Evolutionary conservation across 2,888 invertebrate species (phyloP).

Genomic region (Andrena dorsata): DNA sequence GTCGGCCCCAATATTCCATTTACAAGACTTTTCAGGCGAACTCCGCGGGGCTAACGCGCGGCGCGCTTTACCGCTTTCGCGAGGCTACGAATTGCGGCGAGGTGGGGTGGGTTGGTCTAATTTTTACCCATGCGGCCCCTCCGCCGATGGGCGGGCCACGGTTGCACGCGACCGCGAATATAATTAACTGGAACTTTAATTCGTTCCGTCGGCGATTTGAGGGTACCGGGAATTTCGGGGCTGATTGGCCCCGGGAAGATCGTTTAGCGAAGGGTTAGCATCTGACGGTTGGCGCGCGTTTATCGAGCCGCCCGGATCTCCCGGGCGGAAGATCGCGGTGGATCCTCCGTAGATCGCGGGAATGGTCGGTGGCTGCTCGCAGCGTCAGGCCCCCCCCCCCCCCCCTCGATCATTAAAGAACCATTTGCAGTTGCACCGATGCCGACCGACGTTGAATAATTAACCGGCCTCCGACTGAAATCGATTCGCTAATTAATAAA

Average conservation of each 20-base stretch:
- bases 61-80: background rate
- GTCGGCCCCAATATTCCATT: constrained; percentile 65
- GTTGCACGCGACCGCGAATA: constrained; percentile 51
- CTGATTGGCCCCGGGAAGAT: constrained; percentile 3
- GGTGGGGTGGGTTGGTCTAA: constrained; percentile 2
- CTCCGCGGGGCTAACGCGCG: background rate
- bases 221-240: constrained; percentile 35
- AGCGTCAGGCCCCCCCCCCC: background rate
- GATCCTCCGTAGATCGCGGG: constrained; percentile 24
- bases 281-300: constrained; percentile 5
- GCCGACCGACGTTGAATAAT: constrained; percentile 70
- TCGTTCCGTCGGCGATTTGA: constrained; percentile 39
- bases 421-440: constrained; percentile 67
- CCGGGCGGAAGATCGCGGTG: background rate
- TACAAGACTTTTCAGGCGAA: constrained; percentile 55
- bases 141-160: constrained; percentile 3
- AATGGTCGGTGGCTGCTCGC: background rate
- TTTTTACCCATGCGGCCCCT: constrained; percentile 40
- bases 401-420: constrained; percentile 69
- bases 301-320: background rate
- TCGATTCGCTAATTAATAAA: constrained; percentile 74
- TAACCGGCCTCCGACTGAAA: constrained; percentile 69
- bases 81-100: constrained; percentile 2
- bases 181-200: constrained; percentile 61
- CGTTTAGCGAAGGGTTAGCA: background rate